phyloP scores from a whole-genome alignment of 1,140 invertebrate species.

The Drosophila persimilis region DNA sequence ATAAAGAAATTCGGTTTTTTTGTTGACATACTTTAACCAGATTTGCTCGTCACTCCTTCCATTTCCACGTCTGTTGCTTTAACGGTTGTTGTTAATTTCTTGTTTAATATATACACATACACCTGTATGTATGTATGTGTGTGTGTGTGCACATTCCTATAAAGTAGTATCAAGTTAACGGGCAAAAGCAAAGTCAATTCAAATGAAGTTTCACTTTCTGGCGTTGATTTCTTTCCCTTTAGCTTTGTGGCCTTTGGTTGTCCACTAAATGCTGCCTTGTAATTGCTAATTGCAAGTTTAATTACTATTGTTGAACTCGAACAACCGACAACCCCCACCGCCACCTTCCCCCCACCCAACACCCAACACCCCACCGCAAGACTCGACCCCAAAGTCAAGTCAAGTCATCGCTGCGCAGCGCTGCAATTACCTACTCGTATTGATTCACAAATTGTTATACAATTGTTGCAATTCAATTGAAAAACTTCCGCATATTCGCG shows the following conservation, averaged over 20 bases:
- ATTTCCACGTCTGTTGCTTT: constrained; percentile 11
- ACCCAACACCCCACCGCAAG: too few relatives aligned
- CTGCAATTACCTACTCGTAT: constrained; percentile 29
- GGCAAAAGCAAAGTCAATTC: too few relatives aligned
- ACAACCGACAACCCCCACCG: too few relatives aligned
- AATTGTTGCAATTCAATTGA: constrained; percentile 16
- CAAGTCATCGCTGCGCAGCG: constrained; percentile 2
- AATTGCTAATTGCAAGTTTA: constrained; percentile 32
- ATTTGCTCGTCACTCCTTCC: constrained; percentile 22
- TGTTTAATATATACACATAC: constrained; percentile 29
- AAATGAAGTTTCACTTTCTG: constrained; percentile 41
- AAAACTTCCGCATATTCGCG: constrained; percentile 25
- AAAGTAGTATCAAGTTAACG: background rate
- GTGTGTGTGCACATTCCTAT: background rate
- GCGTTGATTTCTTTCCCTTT: background rate
- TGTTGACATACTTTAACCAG: constrained; percentile 39
- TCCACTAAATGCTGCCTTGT: constrained; percentile 30
- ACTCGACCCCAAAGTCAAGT: background rate
- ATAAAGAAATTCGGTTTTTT: constrained; percentile 24
- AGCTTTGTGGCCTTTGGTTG: constrained; percentile 10
- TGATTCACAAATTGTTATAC: constrained; percentile 42
- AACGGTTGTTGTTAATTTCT: constrained; percentile 42
- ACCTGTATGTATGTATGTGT: too few relatives aligned
- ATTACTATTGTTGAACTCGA: constrained; percentile 13
- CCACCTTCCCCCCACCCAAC: too few relatives aligned